Evolutionary conservation across 2,113 vertebrate genomes (phyloP).

Genomic region (Crotophaga sulcirostris): DNA sequence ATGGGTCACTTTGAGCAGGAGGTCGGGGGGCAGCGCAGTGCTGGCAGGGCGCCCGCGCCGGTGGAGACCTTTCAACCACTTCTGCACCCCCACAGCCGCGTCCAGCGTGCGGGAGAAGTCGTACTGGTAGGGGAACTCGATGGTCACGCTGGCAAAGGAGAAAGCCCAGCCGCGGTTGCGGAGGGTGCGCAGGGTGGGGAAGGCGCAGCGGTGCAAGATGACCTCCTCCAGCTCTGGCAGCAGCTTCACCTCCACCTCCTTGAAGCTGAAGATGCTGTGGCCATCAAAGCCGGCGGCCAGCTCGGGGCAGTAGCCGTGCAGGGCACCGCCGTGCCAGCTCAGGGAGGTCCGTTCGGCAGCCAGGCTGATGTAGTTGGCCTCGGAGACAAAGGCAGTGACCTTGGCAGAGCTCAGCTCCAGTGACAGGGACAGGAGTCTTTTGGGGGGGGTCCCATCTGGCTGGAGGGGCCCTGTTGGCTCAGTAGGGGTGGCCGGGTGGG

Average conservation of each 20-base stretch:
- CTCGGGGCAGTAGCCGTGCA: conserved; percentile 81
- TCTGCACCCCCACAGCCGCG: conserved; percentile 88
- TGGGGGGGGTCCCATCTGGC: conserved; percentile 22
- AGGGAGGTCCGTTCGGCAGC: conserved; percentile 77
- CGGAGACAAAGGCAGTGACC: conserved; percentile 84
- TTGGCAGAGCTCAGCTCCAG: conserved; percentile 83
- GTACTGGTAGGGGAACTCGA: conserved; percentile 95
- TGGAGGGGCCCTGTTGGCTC: neutral
- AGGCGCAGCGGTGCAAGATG: conserved; percentile 82
- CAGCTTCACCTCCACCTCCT: conserved; percentile 81
- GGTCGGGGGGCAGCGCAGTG: conserved; percentile 81
- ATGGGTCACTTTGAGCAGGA: conserved; percentile 86
- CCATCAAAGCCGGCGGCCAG: conserved; percentile 89
- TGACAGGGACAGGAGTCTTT: conserved; percentile 73
- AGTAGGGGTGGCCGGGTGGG: neutral
- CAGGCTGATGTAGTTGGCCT: conserved; percentile 85
- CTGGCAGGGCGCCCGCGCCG: neutral
- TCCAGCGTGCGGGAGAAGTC: conserved; percentile 93
- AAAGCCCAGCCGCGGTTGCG: conserved; percentile 88
- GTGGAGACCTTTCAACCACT: conserved; percentile 94
- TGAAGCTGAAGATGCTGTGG: conserved; percentile 89
- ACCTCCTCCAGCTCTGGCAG: conserved; percentile 83
- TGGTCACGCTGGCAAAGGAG: conserved; percentile 78
- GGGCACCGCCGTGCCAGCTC: conserved; percentile 71
- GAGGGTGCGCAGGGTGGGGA: conserved; percentile 80